A percentile compares a stretch with the other conserved stretches of the same genome.
phyloP scores from a whole-genome alignment of 2,888 invertebrate genomes.

The Drosophila maculinotata region DNA sequence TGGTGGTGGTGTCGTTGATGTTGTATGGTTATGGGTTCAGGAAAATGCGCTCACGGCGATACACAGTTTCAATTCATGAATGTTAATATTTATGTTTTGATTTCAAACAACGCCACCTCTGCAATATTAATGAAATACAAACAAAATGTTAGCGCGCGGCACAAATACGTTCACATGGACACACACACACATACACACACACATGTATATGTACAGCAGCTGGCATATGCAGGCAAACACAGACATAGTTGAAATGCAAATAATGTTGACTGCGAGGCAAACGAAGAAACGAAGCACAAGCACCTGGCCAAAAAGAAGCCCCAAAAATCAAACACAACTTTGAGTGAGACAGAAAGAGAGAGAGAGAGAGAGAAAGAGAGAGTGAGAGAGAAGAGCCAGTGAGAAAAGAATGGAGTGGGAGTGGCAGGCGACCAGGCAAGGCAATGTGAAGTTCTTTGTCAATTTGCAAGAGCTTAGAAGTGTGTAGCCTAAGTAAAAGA shows the following conservation, averaged over 20 bases:
- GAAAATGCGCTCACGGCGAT: constrained; percentile 77
- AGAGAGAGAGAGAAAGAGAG: not conserved
- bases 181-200: constrained; percentile 29
- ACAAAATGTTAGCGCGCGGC: constrained; percentile 77
- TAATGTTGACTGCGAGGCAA: constrained; percentile 65
- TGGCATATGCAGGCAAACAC: constrained; percentile 41
- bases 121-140: constrained; percentile 83
- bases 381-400: not conserved
- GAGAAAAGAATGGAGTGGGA: not conserved
- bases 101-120: constrained; percentile 81
- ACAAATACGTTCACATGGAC: constrained; percentile 35
- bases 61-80: constrained; percentile 82
- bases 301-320: constrained; percentile 68
- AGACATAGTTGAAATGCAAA: constrained; percentile 79
- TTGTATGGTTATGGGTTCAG: constrained; percentile 34
- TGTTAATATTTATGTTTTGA: constrained; percentile 83
- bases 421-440: constrained; percentile 15
- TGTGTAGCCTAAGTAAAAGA: constrained; percentile 71
- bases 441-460: constrained; percentile 72
- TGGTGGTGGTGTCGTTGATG: constrained; percentile 13
- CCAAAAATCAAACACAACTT: constrained; percentile 60
- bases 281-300: constrained; percentile 47
- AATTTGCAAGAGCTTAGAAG: constrained; percentile 78
- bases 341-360: constrained; percentile 14
- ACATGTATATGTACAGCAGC: constrained; percentile 8